A percentile compares a stretch with the other conserved stretches of the same genome.
Evolutionary conservation across 2,113 vertebrate species (phyloP).

Genomic region (Chrysemys picta): DNA sequence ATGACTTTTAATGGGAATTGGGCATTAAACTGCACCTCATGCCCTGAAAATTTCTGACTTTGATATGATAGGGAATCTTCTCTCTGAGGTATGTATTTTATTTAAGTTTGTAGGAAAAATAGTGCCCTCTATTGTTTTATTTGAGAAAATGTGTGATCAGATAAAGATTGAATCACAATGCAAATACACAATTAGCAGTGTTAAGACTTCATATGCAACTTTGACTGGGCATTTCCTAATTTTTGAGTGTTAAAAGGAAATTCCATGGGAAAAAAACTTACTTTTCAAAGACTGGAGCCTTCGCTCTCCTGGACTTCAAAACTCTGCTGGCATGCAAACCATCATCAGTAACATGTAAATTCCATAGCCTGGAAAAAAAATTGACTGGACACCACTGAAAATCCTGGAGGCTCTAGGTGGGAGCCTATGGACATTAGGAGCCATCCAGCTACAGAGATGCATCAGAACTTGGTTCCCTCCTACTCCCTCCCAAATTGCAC

Average conservation of each 20-base stretch:
- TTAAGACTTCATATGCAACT: neutral
- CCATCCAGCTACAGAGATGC: neutral
- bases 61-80: neutral
- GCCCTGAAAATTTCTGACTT: neutral
- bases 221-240: neutral
- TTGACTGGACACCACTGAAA: neutral
- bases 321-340: neutral
- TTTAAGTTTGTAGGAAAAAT: neutral
- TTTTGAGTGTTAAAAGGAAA: neutral
- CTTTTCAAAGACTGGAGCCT: neutral
- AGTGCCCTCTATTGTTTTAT: neutral
- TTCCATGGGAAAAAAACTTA: neutral
- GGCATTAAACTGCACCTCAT: neutral
- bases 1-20: neutral
- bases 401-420: neutral
- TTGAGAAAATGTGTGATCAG: neutral
- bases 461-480: neutral
- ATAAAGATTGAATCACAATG: neutral
- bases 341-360: neutral
- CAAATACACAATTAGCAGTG: fast-evolving
- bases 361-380: neutral
- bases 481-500: neutral
- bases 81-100: neutral
- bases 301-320: neutral
- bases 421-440: neutral